Evolutionary conservation across 1,140 invertebrate species (phyloP), one percentile per base, ranked within the genome.

Genomic region (Ridgeia piscesae): DNA sequence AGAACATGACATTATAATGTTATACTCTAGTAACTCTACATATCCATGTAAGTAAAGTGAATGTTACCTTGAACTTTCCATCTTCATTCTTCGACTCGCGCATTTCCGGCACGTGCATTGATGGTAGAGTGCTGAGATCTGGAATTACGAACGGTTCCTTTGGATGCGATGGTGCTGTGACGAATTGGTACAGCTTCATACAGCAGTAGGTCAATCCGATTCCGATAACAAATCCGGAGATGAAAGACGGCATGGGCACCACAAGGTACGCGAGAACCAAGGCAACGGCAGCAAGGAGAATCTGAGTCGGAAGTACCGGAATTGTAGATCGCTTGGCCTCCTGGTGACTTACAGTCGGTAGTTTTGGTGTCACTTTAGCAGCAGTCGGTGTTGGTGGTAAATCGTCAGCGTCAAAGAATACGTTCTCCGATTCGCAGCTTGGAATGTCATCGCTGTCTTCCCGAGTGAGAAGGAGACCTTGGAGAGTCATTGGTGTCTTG

Each of bases 171-270:
- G 94, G 94, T 91, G 94, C 88, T 11, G 91, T 94, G 6, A 95
- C 21, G 94, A 94, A 95, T 31, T 94, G 89, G 92, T 95, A 95
- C 0, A 94, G 33, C 21, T 91, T 88, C 93, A 94, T 94, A 21
- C 94, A 93, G 34, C 92, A 33, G 4, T 93, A 94, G 1, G 94
- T 92, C 17, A 95, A 27, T 14, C 95, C 58, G 34, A 92, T 58
- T 35, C 95, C 95, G 34, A 94, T 93, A 11, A 96, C 92, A 89
- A 95, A 90, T n/a, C 95, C 95, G 77, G 94, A 94, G 14, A 95
- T 17, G 92, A 94, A 96, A 14, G 95, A 94, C 34, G 95, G 95
- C 42, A 95, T 91, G 1, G 95, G 95, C 33, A 95, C 35, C 88
- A 95, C 94, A 48, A 95, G 91, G 58, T 94, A 95, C 11, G 91